Percentiles rank a stretch among this genome's conserved stretches.
phyloP scores from a whole-genome alignment of 2,113 vertebrate species.

The Larimichthys polyactis region DNA sequence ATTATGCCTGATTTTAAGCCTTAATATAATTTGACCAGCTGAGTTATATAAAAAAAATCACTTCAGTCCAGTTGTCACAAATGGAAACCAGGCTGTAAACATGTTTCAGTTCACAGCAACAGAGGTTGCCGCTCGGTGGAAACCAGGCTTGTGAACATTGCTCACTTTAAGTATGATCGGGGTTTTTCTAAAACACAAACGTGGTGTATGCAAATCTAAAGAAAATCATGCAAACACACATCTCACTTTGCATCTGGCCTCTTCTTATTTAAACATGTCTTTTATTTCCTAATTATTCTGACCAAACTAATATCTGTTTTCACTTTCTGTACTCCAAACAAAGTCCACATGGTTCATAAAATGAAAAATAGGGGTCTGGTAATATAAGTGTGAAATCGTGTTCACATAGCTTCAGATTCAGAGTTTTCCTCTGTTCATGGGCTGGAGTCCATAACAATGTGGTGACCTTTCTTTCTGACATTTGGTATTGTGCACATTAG shows the following conservation, averaged over 20 bases:
- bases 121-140: no score
- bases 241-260: neutral
- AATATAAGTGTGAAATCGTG: neutral
- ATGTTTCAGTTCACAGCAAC: no score
- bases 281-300: neutral
- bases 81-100: no score
- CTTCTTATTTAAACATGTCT: neutral
- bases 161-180: neutral
- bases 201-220: neutral
- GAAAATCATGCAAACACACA: neutral
- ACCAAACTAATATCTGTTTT: neutral
- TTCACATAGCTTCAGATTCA: conserved; percentile 14
- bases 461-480: conserved; percentile 54
- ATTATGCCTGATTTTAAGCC: no score
- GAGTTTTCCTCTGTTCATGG: neutral
- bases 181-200: neutral
- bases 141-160: neutral
- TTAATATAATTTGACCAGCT: no score
- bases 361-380: neutral
- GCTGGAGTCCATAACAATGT: conserved; percentile 15
- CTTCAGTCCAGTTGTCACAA: no score
- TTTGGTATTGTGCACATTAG: conserved; percentile 39
- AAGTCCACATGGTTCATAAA: neutral
- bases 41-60: no score
- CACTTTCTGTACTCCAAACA: neutral